Evolutionary conservation across 2,113 vertebrate species (phyloP).

Genomic region (Leptobrachium ailaonicum): DNA sequence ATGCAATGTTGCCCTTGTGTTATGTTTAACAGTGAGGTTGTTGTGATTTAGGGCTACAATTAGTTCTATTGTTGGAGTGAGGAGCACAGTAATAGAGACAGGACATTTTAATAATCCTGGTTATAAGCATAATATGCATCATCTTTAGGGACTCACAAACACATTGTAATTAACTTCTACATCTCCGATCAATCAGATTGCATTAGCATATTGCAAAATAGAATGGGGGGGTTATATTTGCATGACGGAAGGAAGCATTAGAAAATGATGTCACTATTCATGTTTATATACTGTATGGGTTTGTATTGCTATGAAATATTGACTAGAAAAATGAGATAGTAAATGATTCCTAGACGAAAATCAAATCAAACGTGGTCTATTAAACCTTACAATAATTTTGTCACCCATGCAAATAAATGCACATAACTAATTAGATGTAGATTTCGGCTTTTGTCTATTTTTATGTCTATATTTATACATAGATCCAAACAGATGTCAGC

Average conservation of each 20-base stretch:
- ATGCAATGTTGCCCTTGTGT: slow-evolving; percentile 81
- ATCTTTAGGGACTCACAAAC: slow-evolving; percentile 92
- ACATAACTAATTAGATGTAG: too few relatives aligned
- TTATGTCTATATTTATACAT: neutral
- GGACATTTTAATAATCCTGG: slow-evolving; percentile 94
- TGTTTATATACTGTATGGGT: neutral
- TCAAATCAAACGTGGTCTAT: too few relatives aligned
- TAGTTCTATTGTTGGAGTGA: slow-evolving; percentile 85
- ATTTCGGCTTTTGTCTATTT: too few relatives aligned
- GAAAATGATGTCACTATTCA: slow-evolving; percentile 72
- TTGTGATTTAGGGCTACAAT: slow-evolving; percentile 85
- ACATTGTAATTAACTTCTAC: slow-evolving; percentile 97
- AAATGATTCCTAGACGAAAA: too few relatives aligned
- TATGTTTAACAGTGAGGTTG: slow-evolving; percentile 80
- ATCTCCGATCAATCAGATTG: slow-evolving; percentile 89
- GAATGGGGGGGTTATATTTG: slow-evolving; percentile 79
- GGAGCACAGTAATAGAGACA: slow-evolving; percentile 85
- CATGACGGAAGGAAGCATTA: slow-evolving; percentile 92
- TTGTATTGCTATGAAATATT: neutral
- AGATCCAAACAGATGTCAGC: neutral
- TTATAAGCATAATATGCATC: slow-evolving; percentile 94
- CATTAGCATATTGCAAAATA: slow-evolving; percentile 94
- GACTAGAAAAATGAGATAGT: neutral
- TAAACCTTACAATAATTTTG: too few relatives aligned
- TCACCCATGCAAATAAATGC: too few relatives aligned